A percentile compares a stretch with the other conserved stretches of the same genome.
Conservation (phyloP, 1,140 invertebrate genomes). For the Pogonus chalceus region DNA sequence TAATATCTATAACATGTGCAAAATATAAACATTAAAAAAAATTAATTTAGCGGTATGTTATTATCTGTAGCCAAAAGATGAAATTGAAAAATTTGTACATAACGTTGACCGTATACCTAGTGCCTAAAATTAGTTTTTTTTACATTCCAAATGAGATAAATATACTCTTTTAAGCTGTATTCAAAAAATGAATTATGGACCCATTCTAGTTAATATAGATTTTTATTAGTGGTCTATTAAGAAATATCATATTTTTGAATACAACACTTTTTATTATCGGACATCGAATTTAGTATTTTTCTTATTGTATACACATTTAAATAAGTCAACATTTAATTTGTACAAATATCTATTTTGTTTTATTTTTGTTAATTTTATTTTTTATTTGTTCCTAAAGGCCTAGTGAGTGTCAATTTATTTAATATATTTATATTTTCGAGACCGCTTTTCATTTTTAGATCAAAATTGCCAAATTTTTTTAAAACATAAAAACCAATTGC, state of each 20-base stretch:
- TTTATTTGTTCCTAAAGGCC: slow-evolving; percentile 15
- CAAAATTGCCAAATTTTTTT: background rate
- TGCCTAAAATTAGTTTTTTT: slow-evolving; percentile 21
- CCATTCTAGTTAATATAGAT: background rate
- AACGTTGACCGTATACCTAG: slow-evolving; percentile 33
- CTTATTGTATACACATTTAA: slow-evolving; percentile 3
- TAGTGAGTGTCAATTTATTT: slow-evolving; percentile 3
- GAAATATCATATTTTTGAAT: background rate
- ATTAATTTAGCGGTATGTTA: slow-evolving; percentile 2
- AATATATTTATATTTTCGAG: background rate
- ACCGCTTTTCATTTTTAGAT: background rate
- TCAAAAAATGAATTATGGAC: slow-evolving; percentile 1
- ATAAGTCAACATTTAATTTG: slow-evolving; percentile 28
- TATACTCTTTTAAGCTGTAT: slow-evolving; percentile 3
- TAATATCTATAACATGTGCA: slow-evolving; percentile 5
- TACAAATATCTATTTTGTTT: slow-evolving; percentile 20
- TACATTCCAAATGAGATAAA: slow-evolving; percentile 11
- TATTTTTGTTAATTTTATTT: slow-evolving; percentile 9
- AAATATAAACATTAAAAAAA: background rate
- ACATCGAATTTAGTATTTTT: slow-evolving; percentile 1
- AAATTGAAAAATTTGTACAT: slow-evolving; percentile 25
- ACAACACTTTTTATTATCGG: background rate
- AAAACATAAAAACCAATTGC: background rate
- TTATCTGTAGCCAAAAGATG: slow-evolving; percentile 10
- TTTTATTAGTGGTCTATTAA: background rate